Conservation (phyloP, 30 jellyfish, hydroid and myxozoan genomes). For the Sanderia malayensis region DNA sequence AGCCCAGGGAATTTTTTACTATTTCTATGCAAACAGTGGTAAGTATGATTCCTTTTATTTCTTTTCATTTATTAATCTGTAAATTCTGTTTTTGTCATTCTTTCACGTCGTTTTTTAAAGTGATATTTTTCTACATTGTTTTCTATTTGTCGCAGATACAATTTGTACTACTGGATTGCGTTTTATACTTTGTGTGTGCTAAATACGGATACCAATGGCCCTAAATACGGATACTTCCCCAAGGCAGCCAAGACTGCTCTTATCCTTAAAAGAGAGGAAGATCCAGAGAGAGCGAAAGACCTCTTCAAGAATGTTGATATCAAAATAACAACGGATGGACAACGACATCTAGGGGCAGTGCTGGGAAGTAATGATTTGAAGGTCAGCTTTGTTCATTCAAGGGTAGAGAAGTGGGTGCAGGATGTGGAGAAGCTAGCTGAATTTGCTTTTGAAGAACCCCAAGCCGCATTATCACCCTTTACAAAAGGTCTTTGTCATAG, state of each 20-base stretch:
- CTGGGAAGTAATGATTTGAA: not conserved
- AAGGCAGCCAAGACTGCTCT: conserved; percentile 4
- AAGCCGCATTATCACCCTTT: not conserved
- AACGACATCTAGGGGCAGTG: conserved; percentile 6
- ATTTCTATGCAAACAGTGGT: too few relatives aligned
- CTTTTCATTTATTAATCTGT: too few relatives aligned
- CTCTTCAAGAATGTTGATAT: not conserved
- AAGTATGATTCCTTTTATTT: too few relatives aligned
- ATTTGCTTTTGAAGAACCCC: not conserved
- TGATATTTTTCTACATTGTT: too few relatives aligned
- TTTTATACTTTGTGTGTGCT: too few relatives aligned
- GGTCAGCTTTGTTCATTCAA: conserved; percentile 1
- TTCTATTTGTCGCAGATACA: too few relatives aligned
- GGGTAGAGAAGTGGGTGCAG: conserved; percentile 6
- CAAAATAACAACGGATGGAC: conserved; percentile 3
- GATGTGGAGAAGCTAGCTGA: conserved; percentile 5
- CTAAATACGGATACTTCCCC: conserved; percentile 2
- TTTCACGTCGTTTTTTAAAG: too few relatives aligned
- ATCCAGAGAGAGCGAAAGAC: conserved; percentile 1
- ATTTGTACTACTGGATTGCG: too few relatives aligned
- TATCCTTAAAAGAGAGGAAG: conserved; percentile 1
- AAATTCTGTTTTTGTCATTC: too few relatives aligned
- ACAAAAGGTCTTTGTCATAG: conserved; percentile 1
- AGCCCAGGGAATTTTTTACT: too few relatives aligned
- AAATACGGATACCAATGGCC: too few relatives aligned